Percentiles rank a stretch among this genome's conserved stretches.
These are phyloP conservation scores for Xylota sylvarum DNA, from an alignment of 2,888 invertebrate genomes.

Conservation along the genomic window DNA sequence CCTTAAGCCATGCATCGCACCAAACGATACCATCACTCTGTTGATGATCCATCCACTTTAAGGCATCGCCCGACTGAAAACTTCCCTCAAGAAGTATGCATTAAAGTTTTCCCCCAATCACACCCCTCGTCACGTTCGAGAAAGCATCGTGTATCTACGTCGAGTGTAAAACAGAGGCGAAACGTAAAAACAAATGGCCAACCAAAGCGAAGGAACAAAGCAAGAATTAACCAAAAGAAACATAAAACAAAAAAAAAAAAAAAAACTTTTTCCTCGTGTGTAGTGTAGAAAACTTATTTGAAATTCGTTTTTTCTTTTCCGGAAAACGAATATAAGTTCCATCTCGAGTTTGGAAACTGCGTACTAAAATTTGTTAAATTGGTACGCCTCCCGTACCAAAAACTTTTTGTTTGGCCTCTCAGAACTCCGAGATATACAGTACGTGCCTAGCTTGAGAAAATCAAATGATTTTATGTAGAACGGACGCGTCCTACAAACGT, in stretches of 20 bases:
- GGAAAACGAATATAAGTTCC: background rate
- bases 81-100: background rate
- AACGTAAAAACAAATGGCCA: slow-evolving; percentile 3
- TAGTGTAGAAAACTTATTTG: background rate
- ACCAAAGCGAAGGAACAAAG: background rate
- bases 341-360: background rate
- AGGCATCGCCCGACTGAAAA: background rate
- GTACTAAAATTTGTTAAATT: background rate
- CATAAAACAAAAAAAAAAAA: background rate
- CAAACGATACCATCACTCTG: slow-evolving; percentile 4
- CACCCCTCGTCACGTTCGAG: background rate
- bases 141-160: background rate
- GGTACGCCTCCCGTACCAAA: background rate
- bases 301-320: background rate
- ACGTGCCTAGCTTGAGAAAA: background rate
- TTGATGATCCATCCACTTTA: background rate
- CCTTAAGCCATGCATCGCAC: background rate
- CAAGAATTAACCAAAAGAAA: background rate
- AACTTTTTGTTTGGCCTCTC: background rate
- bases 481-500: background rate
- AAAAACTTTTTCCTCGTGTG: background rate
- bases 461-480: background rate
- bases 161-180: background rate
- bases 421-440: background rate
- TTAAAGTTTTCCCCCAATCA: slow-evolving; percentile 7